Evolutionary conservation across 1,140 invertebrate genomes (phyloP).

Genomic region (Bombus superbus): DNA sequence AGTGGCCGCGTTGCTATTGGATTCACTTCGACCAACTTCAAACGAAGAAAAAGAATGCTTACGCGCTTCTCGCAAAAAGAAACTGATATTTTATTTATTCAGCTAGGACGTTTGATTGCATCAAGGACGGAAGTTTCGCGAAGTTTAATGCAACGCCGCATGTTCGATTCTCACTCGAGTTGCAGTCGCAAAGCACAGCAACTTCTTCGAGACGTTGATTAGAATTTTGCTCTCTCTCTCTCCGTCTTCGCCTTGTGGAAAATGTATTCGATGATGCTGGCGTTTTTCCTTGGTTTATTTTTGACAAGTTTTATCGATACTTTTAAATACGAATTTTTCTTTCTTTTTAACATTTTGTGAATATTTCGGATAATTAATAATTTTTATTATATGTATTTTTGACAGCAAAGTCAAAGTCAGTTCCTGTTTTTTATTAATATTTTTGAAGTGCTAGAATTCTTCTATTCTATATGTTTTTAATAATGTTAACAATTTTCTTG

Average conservation of each 20-base stretch:
- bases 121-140: not conserved
- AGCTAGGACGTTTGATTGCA: not conserved
- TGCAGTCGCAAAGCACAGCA: not conserved
- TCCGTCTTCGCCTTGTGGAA: not conserved
- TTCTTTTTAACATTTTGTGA: too few relatives aligned
- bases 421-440: too few relatives aligned
- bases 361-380: too few relatives aligned
- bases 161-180: not conserved
- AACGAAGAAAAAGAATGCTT: not conserved
- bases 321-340: not conserved
- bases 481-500: not conserved
- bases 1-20: not conserved
- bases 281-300: not conserved
- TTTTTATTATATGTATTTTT: too few relatives aligned
- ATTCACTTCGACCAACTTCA: not conserved
- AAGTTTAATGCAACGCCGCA: not conserved
- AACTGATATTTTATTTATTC: constrained; percentile 19
- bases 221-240: not conserved
- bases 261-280: not conserved
- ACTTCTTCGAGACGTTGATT: not conserved
- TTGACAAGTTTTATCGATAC: not conserved
- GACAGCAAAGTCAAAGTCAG: too few relatives aligned
- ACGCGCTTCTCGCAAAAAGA: not conserved
- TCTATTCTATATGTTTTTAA: not conserved
- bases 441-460: too few relatives aligned